Percentiles rank a stretch among this genome's conserved stretches.
These are phyloP conservation scores for Aporrectodea caliginosa DNA, from an alignment of 1,140 invertebrate genomes.

Conservation along the genomic window DNA sequence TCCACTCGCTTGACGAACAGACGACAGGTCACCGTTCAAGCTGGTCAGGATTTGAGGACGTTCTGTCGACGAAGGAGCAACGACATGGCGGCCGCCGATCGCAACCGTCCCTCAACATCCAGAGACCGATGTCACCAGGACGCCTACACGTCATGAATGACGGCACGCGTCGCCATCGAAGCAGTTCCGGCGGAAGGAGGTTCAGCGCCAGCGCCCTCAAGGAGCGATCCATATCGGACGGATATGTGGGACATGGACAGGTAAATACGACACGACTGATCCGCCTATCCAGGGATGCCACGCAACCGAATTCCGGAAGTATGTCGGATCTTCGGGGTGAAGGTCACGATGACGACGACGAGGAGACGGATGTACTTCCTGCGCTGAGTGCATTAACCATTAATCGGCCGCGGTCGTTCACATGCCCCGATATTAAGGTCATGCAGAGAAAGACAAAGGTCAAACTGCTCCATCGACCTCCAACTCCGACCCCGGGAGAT, in stretches of 20 bases:
- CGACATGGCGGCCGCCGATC: too few relatives aligned
- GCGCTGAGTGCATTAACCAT: background rate
- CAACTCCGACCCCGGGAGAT: background rate
- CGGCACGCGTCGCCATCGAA: background rate
- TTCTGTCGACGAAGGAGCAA: too few relatives aligned
- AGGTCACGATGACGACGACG: background rate
- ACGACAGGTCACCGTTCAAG: background rate
- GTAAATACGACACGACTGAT: background rate
- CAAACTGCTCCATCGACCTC: background rate
- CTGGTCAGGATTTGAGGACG: too few relatives aligned
- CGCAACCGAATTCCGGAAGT: background rate
- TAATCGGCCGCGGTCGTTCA: background rate
- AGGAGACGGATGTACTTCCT: background rate
- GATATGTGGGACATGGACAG: background rate
- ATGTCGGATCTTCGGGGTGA: background rate
- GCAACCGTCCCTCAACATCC: background rate
- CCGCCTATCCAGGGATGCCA: background rate
- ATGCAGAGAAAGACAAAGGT: background rate
- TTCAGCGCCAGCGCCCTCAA: background rate
- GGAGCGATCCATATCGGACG: background rate
- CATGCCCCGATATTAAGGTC: background rate
- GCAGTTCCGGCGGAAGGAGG: background rate
- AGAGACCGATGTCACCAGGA: background rate
- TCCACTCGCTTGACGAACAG: too few relatives aligned
- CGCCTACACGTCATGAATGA: background rate